Evolutionary conservation across 2,797 vertebrate species (phyloP).

Genomic region (Rhinichthys osculus): DNA sequence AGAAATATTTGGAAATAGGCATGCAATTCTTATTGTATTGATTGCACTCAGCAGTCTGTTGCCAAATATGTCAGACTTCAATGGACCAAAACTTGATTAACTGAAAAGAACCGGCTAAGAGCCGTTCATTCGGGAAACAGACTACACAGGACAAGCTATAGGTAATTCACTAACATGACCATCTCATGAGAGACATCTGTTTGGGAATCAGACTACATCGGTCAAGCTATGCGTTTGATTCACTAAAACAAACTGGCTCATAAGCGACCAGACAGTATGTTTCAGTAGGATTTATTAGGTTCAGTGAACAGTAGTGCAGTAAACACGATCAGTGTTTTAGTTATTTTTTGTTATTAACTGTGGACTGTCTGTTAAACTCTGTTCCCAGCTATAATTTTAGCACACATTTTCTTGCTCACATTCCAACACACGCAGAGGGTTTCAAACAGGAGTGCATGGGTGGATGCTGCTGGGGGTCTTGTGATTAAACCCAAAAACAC

Average conservation of each 20-base stretch:
- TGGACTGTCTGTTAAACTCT: neutral
- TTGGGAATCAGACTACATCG: neutral
- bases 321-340: neutral
- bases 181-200: neutral
- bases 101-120: too few species aligned
- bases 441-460: slow-evolving; percentile 22
- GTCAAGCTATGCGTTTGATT: neutral
- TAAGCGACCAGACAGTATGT: neutral
- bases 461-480: slow-evolving; percentile 22
- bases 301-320: neutral
- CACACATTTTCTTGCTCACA: neutral
- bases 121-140: neutral
- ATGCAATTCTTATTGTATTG: neutral
- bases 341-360: neutral
- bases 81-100: neutral
- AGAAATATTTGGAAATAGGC: neutral
- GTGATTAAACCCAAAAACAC: slow-evolving; percentile 18
- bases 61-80: neutral
- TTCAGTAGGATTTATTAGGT: neutral
- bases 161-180: neutral
- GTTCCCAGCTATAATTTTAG: neutral
- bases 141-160: too few species aligned
- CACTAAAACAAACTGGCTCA: neutral
- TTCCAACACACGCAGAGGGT: neutral
- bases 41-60: neutral